Evolutionary conservation across 2,797 vertebrate species (phyloP).

Genomic region (Thamnophis elegans): DNA sequence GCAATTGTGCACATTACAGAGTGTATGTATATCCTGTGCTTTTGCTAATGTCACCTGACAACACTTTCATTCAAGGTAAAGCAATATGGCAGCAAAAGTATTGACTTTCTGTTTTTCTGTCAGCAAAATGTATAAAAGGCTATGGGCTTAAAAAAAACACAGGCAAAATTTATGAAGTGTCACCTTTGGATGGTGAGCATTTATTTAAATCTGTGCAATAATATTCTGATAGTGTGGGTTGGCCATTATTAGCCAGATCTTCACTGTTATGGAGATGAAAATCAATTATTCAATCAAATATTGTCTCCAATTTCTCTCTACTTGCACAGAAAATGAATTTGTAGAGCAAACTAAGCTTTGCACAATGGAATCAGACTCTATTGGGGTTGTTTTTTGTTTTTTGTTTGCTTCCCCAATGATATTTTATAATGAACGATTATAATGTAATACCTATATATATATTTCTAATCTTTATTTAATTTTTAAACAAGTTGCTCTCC

Average conservation of each 20-base stretch:
- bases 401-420: background rate
- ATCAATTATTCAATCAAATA: conserved; percentile 45
- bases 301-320: conserved; percentile 22
- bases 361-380: background rate
- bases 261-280: conserved; percentile 22
- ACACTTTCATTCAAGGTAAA: conserved; percentile 40
- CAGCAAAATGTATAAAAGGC: background rate
- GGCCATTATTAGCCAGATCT: conserved; percentile 25
- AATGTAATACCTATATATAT: too few species aligned
- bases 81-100: conserved; percentile 29
- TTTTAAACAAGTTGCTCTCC: background rate
- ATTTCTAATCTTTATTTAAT: background rate
- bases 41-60: conserved; percentile 41
- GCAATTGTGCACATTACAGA: conserved; percentile 18
- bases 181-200: conserved; percentile 29
- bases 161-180: conserved; percentile 3
- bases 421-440: background rate
- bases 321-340: conserved; percentile 26
- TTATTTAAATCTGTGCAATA: conserved; percentile 6
- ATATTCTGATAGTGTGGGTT: conserved; percentile 23
- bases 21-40: conserved; percentile 8
- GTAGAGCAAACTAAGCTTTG: background rate
- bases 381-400: background rate
- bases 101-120: conserved; percentile 29
- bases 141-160: background rate